A percentile compares a stretch with the other conserved stretches of the same genome.
Conservation (phyloP, 2,113 vertebrate genomes). For the Morone saxatilis region DNA sequence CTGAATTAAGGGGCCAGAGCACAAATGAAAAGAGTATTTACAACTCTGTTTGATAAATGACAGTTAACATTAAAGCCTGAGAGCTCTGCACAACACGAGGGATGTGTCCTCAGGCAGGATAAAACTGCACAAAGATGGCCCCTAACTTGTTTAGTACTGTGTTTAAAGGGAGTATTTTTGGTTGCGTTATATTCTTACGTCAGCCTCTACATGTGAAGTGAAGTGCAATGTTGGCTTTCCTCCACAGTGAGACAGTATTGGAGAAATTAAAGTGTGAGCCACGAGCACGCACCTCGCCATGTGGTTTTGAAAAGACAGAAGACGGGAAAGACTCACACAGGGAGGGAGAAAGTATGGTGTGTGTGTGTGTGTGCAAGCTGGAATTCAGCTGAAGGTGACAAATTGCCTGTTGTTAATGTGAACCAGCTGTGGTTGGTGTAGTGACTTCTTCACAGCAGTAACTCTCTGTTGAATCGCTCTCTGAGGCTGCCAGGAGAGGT, state of each 20-base stretch:
- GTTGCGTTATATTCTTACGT: constrained; percentile 17
- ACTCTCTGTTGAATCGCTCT: constrained; percentile 31
- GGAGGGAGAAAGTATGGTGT: neutral
- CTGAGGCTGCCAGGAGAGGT: constrained; percentile 21
- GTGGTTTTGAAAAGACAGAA: constrained; percentile 10
- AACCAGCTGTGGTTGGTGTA: constrained; percentile 67
- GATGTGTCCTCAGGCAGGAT: neutral
- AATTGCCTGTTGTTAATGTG: constrained; percentile 69
- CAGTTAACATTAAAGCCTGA: neutral
- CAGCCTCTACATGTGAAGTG: constrained; percentile 23
- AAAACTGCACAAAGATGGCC: neutral
- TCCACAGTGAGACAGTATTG: constrained; percentile 67
- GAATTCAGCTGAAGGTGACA: constrained; percentile 73
- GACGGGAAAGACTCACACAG: neutral
- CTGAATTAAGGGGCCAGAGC: neutral
- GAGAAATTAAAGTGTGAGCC: constrained; percentile 32
- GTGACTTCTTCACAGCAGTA: constrained; percentile 49
- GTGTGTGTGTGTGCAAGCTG: neutral
- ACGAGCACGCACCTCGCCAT: neutral
- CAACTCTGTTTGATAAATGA: neutral
- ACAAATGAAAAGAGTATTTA: neutral
- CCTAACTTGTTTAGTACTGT: neutral
- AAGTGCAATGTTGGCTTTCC: constrained; percentile 47
- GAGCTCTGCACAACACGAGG: neutral
- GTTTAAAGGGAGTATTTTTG: neutral